Base-by-base conservation (phyloP, 2,888 invertebrate species). In the Philereme vetulata region DNA sequence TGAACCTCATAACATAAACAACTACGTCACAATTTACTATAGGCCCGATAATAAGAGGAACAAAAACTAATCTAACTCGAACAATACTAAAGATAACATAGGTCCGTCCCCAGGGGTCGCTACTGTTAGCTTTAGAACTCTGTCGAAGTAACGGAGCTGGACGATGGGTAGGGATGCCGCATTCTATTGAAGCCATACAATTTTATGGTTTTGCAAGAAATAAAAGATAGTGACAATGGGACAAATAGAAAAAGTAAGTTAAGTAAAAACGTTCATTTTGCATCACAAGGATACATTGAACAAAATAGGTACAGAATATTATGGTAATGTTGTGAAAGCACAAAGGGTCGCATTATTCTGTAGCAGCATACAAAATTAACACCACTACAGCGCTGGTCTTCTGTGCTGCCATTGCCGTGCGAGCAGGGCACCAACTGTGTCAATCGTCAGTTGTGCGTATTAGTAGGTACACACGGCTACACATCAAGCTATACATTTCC, bases 61-160 rank as follows among this genome's bases (percentile, higher is more conserved):
- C 82, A 88, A 82, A 86, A 90, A 89, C 85, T 88, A 90, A 90
- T 90, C 88, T 84, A 87, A 89, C 84, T 86, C 69, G 62, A 80
- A 76, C 80, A 84, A 78, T 84, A 83, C 78, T 86, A 84, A 72
- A 88, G 88, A 88, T 88, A 89, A 84, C 84, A 80, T 77, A 79
- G 81, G 78, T 72, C 70, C 60, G 68, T 76, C 83, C 84, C 85
- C 64, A 60, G 83, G 82, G 88, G 74, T 69, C 52, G 52, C 76
- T 67, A 76, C 80, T 82, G 80, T 85, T 87, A 81, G 84, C 81
- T 72, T 58, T 67, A 52, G 58, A 64, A 66, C 67, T 64, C 54
- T 64, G 65, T 65, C 73, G 72, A 53, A 64, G 42, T 67, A 60
- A 62, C 59, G 5, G 40, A n/a, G n/a, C 38, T 51, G 51, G 54